phyloP scores from a whole-genome alignment of 2,888 invertebrate species.

The Apomyelois bistriatella region DNA sequence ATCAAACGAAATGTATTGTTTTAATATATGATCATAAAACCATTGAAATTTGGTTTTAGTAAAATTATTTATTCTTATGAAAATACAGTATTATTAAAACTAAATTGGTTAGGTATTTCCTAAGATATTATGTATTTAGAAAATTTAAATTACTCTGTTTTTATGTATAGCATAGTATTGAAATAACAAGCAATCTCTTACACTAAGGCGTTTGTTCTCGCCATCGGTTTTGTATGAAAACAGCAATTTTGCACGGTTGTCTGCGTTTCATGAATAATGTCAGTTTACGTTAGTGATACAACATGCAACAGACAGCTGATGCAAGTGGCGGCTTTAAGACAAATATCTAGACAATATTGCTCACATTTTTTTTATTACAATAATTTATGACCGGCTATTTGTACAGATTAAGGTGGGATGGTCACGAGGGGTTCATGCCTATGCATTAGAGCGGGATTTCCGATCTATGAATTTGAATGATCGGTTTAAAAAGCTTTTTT shows the following conservation, averaged over 20 bases:
- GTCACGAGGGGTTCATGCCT: too few relatives aligned
- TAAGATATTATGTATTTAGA: too few relatives aligned
- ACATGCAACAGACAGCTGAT: conserved; percentile 35
- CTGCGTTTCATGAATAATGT: conserved; percentile 29
- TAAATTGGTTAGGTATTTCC: too few relatives aligned
- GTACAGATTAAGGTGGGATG: too few relatives aligned
- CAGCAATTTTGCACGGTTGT: conserved; percentile 26
- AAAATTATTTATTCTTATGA: too few relatives aligned
- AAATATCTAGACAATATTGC: conserved; percentile 26
- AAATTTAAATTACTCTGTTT: not conserved
- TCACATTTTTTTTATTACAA: not conserved
- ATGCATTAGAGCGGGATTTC: too few relatives aligned
- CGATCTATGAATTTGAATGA: too few relatives aligned
- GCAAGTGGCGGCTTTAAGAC: conserved; percentile 37
- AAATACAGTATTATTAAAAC: too few relatives aligned
- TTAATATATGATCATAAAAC: not conserved
- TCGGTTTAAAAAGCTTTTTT: too few relatives aligned
- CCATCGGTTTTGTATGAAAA: conserved; percentile 28
- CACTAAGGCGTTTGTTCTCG: conserved; percentile 24
- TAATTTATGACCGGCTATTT: too few relatives aligned
- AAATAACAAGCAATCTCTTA: conserved; percentile 12
- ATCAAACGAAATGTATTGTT: conserved; percentile 11
- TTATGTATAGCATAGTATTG: conserved; percentile 11
- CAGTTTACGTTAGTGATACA: conserved; percentile 1
- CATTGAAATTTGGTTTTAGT: too few relatives aligned